Evolutionary conservation across 2,113 vertebrate species (phyloP), one percentile per base, ranked within the genome.

Genomic region (Anser cygnoides): DNA sequence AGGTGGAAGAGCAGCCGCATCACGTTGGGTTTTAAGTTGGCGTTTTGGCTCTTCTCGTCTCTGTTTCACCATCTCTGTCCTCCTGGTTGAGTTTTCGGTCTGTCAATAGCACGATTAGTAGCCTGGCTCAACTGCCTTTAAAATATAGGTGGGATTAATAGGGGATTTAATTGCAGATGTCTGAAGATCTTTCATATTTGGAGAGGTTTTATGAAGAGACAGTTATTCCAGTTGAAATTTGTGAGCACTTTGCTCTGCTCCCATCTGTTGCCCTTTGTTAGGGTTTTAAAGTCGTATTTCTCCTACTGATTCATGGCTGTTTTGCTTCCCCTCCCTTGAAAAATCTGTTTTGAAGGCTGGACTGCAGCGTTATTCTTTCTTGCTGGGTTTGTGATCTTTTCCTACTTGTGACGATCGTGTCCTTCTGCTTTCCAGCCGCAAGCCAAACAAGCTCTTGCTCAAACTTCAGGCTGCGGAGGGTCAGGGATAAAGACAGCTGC

Each of bases 131-230:
- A 82, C 72, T 87, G 55, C 66, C 84, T 97, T 97, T 81, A 92
- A 97, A 94, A 91, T 66, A 74, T 54, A 77, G n/a, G 71, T 57
- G 16, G 63, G 78, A 95, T 96, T 96, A 96, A 93, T 68, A 92
- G 84, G 35, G 94, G 75, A 87, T 90, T 87, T 93, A 89, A 89
- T 90, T 95, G 89, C 67, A 92, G 67, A 93, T 89, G 75, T 95
- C 63, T 87, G 86, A 79, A 67, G 58, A 93, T 85, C 92, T 94
- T 93, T 97, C 84, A 74, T 59, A 83, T 92, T 95, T 84, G 77
- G 72, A 66, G 91, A 89, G 44, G 31, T 87, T 97, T 97, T 88
- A 78, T 86, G 52, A 80, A 85, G 62, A 89, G 84, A 49, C 61
- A 68, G 62, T 41, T 92, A 93, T 93, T 95, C 61, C 66, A 61